phyloP scores from a whole-genome alignment of 2,113 vertebrate species.

The Elephantulus edwardii region DNA sequence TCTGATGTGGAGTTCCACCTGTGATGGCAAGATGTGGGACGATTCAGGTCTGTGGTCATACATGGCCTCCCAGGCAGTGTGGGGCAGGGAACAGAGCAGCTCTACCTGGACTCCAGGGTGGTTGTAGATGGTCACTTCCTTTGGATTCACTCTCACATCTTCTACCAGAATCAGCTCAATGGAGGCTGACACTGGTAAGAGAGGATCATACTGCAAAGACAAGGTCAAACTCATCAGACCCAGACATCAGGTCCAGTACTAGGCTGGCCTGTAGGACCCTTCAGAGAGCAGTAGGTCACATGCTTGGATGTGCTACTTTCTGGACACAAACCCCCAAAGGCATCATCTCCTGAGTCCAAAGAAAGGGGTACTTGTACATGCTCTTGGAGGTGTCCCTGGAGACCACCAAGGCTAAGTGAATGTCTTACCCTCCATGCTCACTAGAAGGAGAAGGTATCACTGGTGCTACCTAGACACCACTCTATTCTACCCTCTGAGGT shows the following conservation, averaged over 20 bases:
- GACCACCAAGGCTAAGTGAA: not conserved
- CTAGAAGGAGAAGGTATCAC: too few species aligned
- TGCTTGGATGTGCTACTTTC: fast-evolving
- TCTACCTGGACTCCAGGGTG: slow-evolving; percentile 91
- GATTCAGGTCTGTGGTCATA: not conserved
- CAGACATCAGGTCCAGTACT: not conserved
- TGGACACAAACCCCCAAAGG: not conserved
- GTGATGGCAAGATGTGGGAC: slow-evolving; percentile 27
- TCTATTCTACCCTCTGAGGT: not conserved
- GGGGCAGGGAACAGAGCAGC: too few species aligned
- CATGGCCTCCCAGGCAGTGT: fast-evolving
- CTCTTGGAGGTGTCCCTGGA: not conserved
- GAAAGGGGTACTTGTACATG: fast-evolving
- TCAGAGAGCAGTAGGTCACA: not conserved
- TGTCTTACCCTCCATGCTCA: not conserved
- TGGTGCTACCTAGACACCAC: not conserved
- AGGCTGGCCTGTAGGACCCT: fast-evolving
- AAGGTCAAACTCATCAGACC: not conserved
- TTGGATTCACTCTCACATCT: slow-evolving; percentile 90
- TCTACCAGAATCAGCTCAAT: slow-evolving; percentile 95
- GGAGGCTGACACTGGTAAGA: slow-evolving; percentile 88
- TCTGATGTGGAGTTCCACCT: slow-evolving; percentile 89
- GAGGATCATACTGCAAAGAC: slow-evolving; percentile 84
- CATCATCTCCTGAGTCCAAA: too few species aligned
- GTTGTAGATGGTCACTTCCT: slow-evolving; percentile 91